A percentile compares a stretch with the other conserved stretches of the same genome.
Evolutionary conservation across 2,113 vertebrate genomes (phyloP).

Genomic region (Cettia cetti): DNA sequence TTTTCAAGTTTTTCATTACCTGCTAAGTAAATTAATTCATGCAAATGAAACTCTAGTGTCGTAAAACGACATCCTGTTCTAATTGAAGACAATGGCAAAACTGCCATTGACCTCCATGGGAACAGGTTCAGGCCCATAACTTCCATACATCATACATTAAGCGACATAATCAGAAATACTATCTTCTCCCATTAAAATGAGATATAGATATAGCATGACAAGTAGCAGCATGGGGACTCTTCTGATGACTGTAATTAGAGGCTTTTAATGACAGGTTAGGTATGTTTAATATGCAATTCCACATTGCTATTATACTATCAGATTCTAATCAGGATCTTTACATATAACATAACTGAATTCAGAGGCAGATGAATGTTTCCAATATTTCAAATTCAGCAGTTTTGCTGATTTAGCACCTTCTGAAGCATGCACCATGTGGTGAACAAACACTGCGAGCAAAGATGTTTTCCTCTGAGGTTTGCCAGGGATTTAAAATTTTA

Average conservation of each 20-base stretch:
- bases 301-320: slow-evolving; percentile 1
- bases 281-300: slow-evolving; percentile 59
- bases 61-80: slow-evolving; percentile 16
- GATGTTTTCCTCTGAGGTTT: slow-evolving; percentile 50
- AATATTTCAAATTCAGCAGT: slow-evolving; percentile 40
- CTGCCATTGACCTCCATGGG: slow-evolving; percentile 45
- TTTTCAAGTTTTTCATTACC: slow-evolving; percentile 48
- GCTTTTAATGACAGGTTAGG: slow-evolving; percentile 53
- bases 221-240: slow-evolving; percentile 16
- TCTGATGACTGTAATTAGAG: slow-evolving; percentile 51
- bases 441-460: slow-evolving; percentile 29
- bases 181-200: slow-evolving; percentile 48
- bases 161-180: slow-evolving; percentile 50
- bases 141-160: slow-evolving; percentile 36
- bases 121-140: slow-evolving; percentile 54
- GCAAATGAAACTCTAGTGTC: slow-evolving; percentile 39
- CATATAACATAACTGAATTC: slow-evolving; percentile 6
- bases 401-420: slow-evolving; percentile 58
- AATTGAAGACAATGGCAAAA: slow-evolving; percentile 54
- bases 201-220: slow-evolving; percentile 24
- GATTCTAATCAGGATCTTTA: slow-evolving; percentile 11
- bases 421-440: slow-evolving; percentile 25
- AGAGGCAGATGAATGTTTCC: background rate
- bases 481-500: slow-evolving; percentile 7
- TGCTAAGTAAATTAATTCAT: slow-evolving; percentile 62